Evolutionary conservation across 1,140 invertebrate genomes (phyloP).

Genomic region (Ruditapes philippinarum): DNA sequence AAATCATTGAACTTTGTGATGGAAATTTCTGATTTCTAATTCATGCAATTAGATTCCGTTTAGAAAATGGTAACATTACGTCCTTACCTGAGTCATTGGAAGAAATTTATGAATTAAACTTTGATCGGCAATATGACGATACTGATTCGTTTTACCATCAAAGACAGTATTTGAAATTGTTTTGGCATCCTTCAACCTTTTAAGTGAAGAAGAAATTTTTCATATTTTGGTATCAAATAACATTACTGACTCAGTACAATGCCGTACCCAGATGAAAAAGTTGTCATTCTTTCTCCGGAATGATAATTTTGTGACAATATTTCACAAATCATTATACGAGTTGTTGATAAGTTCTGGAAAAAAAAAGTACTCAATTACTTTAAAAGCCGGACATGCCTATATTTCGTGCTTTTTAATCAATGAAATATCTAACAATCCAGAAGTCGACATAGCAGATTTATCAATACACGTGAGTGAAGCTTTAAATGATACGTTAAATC

Average conservation of each 20-base stretch:
- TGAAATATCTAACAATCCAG: no score
- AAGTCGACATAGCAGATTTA: not conserved
- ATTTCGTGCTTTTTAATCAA: not conserved
- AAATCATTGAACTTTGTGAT: not conserved
- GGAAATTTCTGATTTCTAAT: constrained; percentile 13
- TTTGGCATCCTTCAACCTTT: not conserved
- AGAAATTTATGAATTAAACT: constrained; percentile 27
- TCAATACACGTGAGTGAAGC: not conserved
- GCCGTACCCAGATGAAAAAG: not conserved
- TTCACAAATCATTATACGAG: not conserved
- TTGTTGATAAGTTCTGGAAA: not conserved
- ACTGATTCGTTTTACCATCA: not conserved
- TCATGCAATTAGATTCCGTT: not conserved
- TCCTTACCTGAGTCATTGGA: not conserved
- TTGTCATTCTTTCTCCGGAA: not conserved
- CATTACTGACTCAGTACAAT: not conserved
- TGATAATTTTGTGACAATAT: not conserved
- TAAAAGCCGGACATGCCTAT: not conserved
- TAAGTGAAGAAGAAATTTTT: not conserved
- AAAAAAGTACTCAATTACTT: not conserved
- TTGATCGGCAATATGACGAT: not conserved
- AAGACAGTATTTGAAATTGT: constrained; percentile 19
- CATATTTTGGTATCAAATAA: not conserved
- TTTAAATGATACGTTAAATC: not conserved
- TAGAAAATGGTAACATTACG: not conserved